Percentiles rank a stretch among this genome's conserved stretches.
These are phyloP conservation scores for Diaphora mendica DNA, from an alignment of 2,888 invertebrate genomes.

Conservation along the genomic window DNA sequence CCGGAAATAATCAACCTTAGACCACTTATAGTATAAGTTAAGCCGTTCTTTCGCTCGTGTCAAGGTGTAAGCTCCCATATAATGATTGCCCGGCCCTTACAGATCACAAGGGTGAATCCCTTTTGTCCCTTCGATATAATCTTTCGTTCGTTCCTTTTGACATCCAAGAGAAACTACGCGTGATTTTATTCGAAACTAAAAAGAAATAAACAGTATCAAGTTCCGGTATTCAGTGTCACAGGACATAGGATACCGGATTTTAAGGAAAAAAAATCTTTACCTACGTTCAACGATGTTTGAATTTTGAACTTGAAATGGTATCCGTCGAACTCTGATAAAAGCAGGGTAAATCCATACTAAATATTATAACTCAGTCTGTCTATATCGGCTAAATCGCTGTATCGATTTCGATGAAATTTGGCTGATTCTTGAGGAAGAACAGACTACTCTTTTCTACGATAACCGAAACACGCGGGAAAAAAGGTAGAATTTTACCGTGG, in stretches of 20 bases:
- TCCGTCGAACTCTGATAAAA: neutral
- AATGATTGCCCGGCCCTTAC: slow-evolving; percentile 17
- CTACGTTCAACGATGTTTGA: neutral
- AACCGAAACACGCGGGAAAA: too few species aligned
- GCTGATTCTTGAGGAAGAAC: too few species aligned
- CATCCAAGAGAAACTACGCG: neutral
- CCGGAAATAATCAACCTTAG: neutral
- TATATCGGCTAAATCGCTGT: too few species aligned
- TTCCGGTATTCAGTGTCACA: neutral
- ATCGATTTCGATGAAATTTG: too few species aligned
- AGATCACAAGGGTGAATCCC: slow-evolving; percentile 9
- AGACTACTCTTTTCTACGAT: too few species aligned
- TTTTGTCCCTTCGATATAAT: slow-evolving; percentile 17
- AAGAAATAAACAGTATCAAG: neutral
- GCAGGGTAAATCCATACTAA: neutral
- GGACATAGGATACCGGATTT: neutral
- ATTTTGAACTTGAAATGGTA: neutral
- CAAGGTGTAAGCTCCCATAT: slow-evolving; percentile 17
- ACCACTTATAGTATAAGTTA: neutral
- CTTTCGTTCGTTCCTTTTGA: slow-evolving; percentile 15
- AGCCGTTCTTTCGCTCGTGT: neutral
- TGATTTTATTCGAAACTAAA: slow-evolving; percentile 11
- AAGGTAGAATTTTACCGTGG: too few species aligned
- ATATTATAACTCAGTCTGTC: too few species aligned
- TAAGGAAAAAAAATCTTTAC: neutral